Evolutionary conservation across 2,888 invertebrate species (phyloP), one percentile per base, ranked within the genome.

Genomic region (Serripes groenlandicus): DNA sequence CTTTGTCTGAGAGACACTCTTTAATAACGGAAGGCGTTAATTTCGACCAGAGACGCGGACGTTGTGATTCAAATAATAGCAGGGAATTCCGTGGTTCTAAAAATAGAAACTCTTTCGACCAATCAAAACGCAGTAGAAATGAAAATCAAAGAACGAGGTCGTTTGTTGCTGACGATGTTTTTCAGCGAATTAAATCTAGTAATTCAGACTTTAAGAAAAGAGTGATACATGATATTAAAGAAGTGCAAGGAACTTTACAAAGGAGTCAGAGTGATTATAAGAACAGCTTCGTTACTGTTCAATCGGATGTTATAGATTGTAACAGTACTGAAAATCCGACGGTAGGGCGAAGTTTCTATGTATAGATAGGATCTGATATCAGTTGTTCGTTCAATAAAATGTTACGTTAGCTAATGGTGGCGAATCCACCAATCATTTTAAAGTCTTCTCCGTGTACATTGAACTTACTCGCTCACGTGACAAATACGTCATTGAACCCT

Each of bases 1-100:
- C 85, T 11, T 49, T 85, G 35, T 82, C 79, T 18, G 82, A 66
- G 52, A 71, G 82, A 78, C 74, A 37, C 49, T 81, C 81, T 23
- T 58, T 74, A 5, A 60, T 37, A 11, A 54, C 58, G 28, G 56
- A 56, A 28, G 26, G 56, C 7, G 54, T 21, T 23, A 35, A 23
- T 35, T 1, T n/a, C 11, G 30, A 4, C 15, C 34, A 28, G 23
- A 71, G 35, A 23, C 71, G 71, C n/a, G 56, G 54, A 1, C 56
- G 71, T 34, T 23, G 71, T 18, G 71, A 71, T 4, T 56, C 71
- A 7, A 54, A 32, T 30, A 18, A n/a, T 1, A 35, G 35, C 21
- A 66, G 66, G 37, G n/a, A 56, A 56, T 56, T 56, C 23, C 9
- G 62, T 9, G 26, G 66, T 42, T 23, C 66, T 26, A 66, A 23